Percentiles rank a stretch among this genome's conserved stretches.
Evolutionary conservation across 1,140 invertebrate genomes (phyloP).

Genomic region (Drosophila busckii): DNA sequence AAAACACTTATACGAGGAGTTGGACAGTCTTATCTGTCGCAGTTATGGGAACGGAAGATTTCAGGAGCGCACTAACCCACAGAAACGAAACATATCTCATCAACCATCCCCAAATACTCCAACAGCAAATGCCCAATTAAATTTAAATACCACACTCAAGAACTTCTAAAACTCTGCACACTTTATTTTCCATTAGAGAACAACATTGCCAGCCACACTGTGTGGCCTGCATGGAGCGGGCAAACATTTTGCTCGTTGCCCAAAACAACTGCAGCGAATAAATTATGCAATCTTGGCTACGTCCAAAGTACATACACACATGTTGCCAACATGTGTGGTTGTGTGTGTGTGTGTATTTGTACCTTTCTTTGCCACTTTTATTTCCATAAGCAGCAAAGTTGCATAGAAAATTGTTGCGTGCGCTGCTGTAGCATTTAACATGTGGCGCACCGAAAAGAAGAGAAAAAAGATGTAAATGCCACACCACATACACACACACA

Average conservation of each 20-base stretch:
- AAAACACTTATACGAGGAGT: no score
- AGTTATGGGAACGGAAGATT: no score
- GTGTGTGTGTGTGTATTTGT: constrained; percentile 22
- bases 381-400: constrained; percentile 56
- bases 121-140: no score
- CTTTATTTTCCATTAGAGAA: no score
- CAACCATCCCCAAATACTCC: no score
- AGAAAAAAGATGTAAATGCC: constrained; percentile 21
- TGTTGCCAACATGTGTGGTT: neutral
- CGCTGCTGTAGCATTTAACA: constrained; percentile 23
- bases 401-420: constrained; percentile 51
- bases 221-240: constrained; percentile 2
- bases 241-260: constrained; percentile 32
- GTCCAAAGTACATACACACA: constrained; percentile 16
- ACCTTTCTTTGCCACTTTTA: constrained; percentile 41
- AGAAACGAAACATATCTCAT: no score
- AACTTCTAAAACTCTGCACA: no score
- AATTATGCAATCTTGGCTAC: constrained; percentile 49
- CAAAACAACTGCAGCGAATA: constrained; percentile 67
- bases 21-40: no score
- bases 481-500: no score
- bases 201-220: no score
- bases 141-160: neutral
- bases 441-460: neutral
- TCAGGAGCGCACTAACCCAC: no score